A percentile compares a stretch with the other conserved stretches of the same genome.
phyloP scores from a whole-genome alignment of 2,888 invertebrate species.

The Meteorus cinctellus region DNA sequence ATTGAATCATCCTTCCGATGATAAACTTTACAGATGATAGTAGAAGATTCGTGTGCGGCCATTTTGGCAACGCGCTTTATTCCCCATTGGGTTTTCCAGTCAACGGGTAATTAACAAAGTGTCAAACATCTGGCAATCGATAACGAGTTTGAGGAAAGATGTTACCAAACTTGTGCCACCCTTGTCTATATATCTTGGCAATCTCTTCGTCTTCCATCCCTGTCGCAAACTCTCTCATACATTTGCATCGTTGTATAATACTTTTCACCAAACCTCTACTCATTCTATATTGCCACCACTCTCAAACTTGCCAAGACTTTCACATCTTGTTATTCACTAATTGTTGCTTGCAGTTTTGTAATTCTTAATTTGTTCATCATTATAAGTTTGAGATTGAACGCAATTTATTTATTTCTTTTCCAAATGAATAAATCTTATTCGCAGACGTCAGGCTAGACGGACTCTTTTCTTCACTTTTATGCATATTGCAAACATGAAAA shows the following conservation, averaged over 20 bases:
- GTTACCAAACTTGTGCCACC: neutral
- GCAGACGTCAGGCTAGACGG: neutral
- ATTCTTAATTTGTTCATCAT: too few relatives aligned
- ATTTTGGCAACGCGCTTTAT: conserved; percentile 16
- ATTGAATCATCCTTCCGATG: conserved; percentile 51
- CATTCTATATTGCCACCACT: too few relatives aligned
- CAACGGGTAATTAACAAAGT: conserved; percentile 39
- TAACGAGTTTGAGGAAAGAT: conserved; percentile 42
- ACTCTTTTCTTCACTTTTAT: neutral
- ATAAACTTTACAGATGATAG: conserved; percentile 12
- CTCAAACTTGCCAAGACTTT: neutral
- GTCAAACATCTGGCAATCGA: conserved; percentile 42
- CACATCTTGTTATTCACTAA: neutral
- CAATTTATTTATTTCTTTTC: neutral
- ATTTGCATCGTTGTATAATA: neutral
- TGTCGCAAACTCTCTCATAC: neutral
- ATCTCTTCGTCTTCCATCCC: neutral
- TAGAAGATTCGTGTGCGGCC: conserved; percentile 11
- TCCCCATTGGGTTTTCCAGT: conserved; percentile 34
- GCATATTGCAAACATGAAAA: conserved; percentile 2
- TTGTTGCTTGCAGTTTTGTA: neutral
- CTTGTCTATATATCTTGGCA: neutral
- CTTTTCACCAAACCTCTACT: neutral
- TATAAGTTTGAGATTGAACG: too few relatives aligned
- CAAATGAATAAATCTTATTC: neutral